Conservation (phyloP, 2,888 invertebrate genomes). For the Latrodectus elegans region DNA sequence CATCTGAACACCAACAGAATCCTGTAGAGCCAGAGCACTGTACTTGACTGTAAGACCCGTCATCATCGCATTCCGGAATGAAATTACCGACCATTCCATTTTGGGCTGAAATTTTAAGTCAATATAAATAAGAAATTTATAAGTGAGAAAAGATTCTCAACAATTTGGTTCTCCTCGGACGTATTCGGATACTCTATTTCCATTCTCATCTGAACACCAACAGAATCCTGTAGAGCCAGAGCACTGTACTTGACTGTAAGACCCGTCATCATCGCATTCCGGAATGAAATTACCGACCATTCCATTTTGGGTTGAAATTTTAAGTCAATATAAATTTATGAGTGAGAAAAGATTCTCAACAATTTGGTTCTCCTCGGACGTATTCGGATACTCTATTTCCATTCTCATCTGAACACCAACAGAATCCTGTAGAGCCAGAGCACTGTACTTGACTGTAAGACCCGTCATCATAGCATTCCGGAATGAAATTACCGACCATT, state of each 20-base stretch:
- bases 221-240: conserved; percentile 89
- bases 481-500: too few relatives aligned
- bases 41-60: conserved; percentile 88
- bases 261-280: conserved; percentile 89
- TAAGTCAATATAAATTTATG: too few relatives aligned
- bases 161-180: neutral
- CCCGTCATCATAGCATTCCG: too few relatives aligned
- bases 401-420: too few relatives aligned
- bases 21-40: conserved; percentile 91
- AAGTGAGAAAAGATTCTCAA: neutral
- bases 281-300: conserved; percentile 83
- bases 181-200: conserved; percentile 79
- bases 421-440: too few relatives aligned
- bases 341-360: too few relatives aligned
- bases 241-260: conserved; percentile 89
- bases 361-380: too few relatives aligned
- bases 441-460: too few relatives aligned
- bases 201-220: conserved; percentile 84
- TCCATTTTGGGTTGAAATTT: neutral
- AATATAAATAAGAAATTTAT: too few relatives aligned
- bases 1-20: conserved; percentile 86
- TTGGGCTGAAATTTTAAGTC: neutral
- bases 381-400: too few relatives aligned
- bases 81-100: conserved; percentile 80
- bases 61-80: conserved; percentile 87